These are phyloP conservation scores for Stramonita haemastoma DNA, from an alignment of 2,888 invertebrate species.

Conservation along the genomic window DNA sequence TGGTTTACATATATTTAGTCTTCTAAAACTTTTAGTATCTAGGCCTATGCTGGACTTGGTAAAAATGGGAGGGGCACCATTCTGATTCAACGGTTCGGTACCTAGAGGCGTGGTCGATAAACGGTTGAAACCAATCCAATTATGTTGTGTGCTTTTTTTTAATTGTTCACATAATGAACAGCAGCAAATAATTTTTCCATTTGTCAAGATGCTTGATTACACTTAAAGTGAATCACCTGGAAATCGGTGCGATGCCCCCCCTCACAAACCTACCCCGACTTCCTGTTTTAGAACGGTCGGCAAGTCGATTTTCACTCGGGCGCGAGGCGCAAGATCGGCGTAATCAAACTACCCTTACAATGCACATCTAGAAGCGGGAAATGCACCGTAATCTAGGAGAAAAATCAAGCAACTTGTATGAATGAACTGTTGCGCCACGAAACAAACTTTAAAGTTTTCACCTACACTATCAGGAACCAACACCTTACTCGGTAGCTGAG, in stretches of 20 bases:
- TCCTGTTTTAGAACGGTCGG: constrained; percentile 14
- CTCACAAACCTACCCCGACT: constrained; percentile 21
- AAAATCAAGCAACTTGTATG: not conserved
- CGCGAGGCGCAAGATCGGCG: not conserved
- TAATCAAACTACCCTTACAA: not conserved
- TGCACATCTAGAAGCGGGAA: not conserved
- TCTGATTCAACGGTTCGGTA: no score
- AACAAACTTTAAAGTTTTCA: not conserved
- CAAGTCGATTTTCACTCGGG: not conserved
- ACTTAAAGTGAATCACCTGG: not conserved
- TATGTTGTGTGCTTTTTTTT: no score
- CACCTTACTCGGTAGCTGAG: not conserved
- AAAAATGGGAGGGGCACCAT: no score
- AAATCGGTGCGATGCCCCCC: constrained; percentile 2
- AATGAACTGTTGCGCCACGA: not conserved
- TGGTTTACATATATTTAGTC: no score
- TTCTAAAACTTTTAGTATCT: no score
- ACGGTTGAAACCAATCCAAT: no score
- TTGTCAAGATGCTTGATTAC: not conserved
- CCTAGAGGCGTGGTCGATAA: no score
- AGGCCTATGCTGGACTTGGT: no score
- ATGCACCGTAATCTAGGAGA: not conserved
- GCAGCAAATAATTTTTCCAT: not conserved
- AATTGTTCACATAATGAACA: no score
- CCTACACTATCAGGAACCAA: not conserved